Evolutionary conservation across 2,113 vertebrate genomes (phyloP), one percentile per base, ranked within the genome.

Genomic region (Phyllopteryx taeniolatus): DNA sequence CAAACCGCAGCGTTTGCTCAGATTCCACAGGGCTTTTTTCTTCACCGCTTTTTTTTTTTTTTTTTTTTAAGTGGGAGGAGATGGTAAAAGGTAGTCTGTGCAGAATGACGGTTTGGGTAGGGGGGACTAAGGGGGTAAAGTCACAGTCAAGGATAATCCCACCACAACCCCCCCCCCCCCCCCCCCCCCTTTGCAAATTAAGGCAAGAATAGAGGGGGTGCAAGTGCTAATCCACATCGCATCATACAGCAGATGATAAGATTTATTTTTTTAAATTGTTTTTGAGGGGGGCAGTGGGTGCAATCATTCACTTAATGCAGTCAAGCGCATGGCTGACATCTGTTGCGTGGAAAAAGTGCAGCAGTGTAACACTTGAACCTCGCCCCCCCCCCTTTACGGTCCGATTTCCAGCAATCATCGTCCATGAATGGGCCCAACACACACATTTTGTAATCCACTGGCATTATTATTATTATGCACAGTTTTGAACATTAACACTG

Each of bases 1-100:
- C 92, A 91, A 91, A 92, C 91, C 92, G 73, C 92, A 92, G 83
- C 71, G 81, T 89, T 88, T 73, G 84, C 90, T 90, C 90, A 78
- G 85, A 93, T 93, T 92, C 91, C 92, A 91, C 76, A 69, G 74
- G 22, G 73, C 77, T 79, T 86, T 86, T 86, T 79, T 82, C 54
- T 76, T 74, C 27, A 27, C 27, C 27, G 27, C 27, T 73, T 64
- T 71, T 46, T 27, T n/a, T 31, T 42, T 2, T 39, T 74, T 31
- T 49, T 47, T 19, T 60, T 57, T 70, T 70, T 75, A 65, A 43
- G 63, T 44, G n/a, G 44, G 64, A 67, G 44, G 64, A 33, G 57
- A 19, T 31, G 59, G 59, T 33, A 19, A 61, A 61, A 61, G 59
- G 59, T 61, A 61, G 43, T 47, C 43, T 46, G 43, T 66, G 63